Evolutionary conservation across 2,888 invertebrate species (phyloP).

Genomic region (Hemaris fuciformis): DNA sequence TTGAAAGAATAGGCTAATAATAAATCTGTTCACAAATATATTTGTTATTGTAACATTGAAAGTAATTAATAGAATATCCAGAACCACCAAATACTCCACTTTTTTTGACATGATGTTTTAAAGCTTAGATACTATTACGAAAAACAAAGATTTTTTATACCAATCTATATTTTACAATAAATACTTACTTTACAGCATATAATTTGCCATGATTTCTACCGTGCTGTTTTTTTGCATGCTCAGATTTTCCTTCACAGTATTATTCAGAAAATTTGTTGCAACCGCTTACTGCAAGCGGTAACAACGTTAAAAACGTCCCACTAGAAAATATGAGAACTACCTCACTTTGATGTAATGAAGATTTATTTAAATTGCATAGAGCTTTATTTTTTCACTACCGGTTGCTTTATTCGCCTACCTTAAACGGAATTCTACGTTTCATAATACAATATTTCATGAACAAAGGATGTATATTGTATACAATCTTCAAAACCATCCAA

Average conservation of each 20-base stretch:
- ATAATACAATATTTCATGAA: no score
- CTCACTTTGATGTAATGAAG: slow-evolving; percentile 65
- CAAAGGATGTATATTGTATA: no score
- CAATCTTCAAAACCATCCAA: no score
- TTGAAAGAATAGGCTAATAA: not conserved
- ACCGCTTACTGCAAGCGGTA: slow-evolving; percentile 64
- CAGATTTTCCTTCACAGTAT: slow-evolving; percentile 34
- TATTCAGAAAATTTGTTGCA: slow-evolving; percentile 64
- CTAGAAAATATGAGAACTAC: slow-evolving; percentile 66
- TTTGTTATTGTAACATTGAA: no score
- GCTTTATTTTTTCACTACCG: not conserved
- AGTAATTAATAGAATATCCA: no score
- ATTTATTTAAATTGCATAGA: slow-evolving; percentile 59
- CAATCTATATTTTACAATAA: no score
- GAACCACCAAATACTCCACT: no score
- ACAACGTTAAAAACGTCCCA: slow-evolving; percentile 63
- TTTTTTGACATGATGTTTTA: no score
- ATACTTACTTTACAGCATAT: not conserved
- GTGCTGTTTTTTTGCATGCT: not conserved
- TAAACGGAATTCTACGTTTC: not conserved
- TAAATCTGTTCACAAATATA: no score
- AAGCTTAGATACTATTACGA: no score
- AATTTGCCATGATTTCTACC: not conserved
- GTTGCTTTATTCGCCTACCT: not conserved
- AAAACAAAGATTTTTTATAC: no score